Conservation (phyloP, 2,797 vertebrate species). For the Apodemus agrarius region DNA sequence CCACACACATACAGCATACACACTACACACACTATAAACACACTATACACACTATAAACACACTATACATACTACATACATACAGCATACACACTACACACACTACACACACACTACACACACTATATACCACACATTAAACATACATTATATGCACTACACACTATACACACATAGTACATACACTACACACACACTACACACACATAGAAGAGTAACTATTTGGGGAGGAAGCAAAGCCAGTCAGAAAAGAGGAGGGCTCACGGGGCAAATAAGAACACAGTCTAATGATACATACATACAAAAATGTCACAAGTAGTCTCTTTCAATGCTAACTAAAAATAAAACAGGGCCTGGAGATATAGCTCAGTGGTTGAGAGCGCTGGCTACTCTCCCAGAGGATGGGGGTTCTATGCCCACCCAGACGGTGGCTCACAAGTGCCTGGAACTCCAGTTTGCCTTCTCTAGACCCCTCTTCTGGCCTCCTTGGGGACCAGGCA, state of each 20-base stretch:
- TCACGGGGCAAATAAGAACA: not conserved
- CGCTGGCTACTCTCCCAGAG: not conserved
- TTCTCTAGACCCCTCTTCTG: not conserved
- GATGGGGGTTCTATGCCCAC: not conserved
- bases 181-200: not conserved
- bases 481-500: not conserved
- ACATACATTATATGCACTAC: not conserved
- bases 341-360: not conserved
- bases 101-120: not conserved
- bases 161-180: too few relatives aligned
- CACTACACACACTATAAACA: not conserved
- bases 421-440: not conserved
- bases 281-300: not conserved
- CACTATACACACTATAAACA: not conserved
- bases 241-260: not conserved
- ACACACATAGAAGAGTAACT: not conserved
- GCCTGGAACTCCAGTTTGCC: not conserved
- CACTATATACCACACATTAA: not conserved
- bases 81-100: not conserved
- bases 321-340: not conserved
- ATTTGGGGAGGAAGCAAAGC: not conserved
- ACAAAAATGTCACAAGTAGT: not conserved
- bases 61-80: too few relatives aligned
- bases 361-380: not conserved
- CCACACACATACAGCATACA: not conserved